Conservation (phyloP, 2,797 vertebrate genomes). For the Dromococcyx pavoninus region DNA sequence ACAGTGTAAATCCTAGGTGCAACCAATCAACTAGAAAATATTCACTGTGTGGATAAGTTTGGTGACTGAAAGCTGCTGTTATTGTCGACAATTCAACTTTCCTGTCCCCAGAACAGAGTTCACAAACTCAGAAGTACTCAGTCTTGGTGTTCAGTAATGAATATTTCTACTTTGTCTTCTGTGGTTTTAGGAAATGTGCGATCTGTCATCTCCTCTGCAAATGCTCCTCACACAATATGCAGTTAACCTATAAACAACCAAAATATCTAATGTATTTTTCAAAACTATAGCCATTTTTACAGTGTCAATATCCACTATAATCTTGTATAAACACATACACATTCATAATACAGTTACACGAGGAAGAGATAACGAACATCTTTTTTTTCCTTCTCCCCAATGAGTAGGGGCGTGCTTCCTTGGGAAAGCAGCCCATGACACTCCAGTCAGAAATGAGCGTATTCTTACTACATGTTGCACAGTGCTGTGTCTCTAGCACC, state of each 20-base stretch:
- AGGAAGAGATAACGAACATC: neutral
- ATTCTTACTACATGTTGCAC: neutral
- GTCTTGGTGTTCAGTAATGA: neutral
- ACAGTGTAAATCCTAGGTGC: neutral
- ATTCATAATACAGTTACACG: neutral
- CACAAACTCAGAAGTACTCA: neutral
- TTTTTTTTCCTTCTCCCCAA: neutral
- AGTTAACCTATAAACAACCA: neutral
- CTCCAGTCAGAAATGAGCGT: neutral
- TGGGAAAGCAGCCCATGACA: neutral
- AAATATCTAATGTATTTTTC: neutral
- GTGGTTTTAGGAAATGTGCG: neutral
- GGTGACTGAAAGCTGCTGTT: neutral
- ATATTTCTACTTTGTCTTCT: neutral
- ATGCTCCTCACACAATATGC: neutral
- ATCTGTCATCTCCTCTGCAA: neutral
- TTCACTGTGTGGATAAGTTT: neutral
- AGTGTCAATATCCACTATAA: neutral
- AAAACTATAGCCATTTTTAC: neutral
- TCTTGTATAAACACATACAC: neutral
- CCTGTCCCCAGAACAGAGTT: neutral
- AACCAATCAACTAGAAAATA: neutral
- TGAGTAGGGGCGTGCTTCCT: accelerated
- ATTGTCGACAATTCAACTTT: neutral
- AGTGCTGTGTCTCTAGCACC: neutral